phyloP scores from a whole-genome alignment of 2,113 vertebrate species.

The Hepsetus odoe region DNA sequence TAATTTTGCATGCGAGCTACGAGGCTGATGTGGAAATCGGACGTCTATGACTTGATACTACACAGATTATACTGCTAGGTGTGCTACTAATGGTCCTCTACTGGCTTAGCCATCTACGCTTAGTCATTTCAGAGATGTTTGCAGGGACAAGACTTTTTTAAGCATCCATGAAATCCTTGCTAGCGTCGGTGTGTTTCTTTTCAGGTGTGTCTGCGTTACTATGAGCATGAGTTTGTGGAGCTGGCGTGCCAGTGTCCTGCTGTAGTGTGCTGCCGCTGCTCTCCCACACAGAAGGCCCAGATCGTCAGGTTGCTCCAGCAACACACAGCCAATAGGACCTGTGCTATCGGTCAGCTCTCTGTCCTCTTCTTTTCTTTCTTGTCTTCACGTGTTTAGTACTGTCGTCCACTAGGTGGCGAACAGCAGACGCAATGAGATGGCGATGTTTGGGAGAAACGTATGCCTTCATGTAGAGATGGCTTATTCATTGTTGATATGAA shows the following conservation, averaged over 20 bases:
- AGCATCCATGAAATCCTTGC: no score
- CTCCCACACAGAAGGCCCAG: constrained; percentile 95
- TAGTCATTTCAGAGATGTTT: no score
- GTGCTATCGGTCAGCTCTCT: constrained; percentile 84
- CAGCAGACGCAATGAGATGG: not conserved
- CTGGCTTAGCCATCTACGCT: no score
- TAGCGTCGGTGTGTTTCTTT: not conserved
- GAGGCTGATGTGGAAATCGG: no score
- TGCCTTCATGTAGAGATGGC: no score
- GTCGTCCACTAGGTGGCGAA: not conserved
- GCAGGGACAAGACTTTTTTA: no score
- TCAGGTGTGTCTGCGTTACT: constrained; percentile 93
- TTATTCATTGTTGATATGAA: no score
- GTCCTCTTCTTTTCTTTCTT: not conserved
- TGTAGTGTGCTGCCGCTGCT: constrained; percentile 96
- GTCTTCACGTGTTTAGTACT: not conserved
- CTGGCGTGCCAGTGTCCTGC: constrained; percentile 95
- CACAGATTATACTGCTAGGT: no score
- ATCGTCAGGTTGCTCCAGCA: constrained; percentile 90
- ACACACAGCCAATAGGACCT: constrained; percentile 88
- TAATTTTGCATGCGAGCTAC: no score
- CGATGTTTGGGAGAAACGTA: no score
- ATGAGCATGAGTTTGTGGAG: constrained; percentile 96
- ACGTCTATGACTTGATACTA: no score
- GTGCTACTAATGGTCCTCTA: no score